A percentile compares a stretch with the other conserved stretches of the same genome.
Evolutionary conservation across 2,113 vertebrate species (phyloP).

Genomic region (Ophiodon elongatus): DNA sequence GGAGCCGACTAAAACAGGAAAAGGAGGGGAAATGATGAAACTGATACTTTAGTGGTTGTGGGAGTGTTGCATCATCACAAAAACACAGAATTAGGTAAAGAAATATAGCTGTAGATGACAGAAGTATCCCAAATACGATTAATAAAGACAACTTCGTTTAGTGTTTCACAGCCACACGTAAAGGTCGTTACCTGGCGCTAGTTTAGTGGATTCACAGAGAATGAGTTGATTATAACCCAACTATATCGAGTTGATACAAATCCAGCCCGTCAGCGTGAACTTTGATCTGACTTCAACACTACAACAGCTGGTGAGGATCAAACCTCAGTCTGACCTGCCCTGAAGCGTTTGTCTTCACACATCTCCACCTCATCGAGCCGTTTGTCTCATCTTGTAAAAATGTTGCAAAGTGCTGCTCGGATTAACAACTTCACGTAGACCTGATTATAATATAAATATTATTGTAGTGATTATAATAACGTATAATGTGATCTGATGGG

Average conservation of each 20-base stretch:
- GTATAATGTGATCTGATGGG: neutral
- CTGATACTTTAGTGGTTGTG: neutral
- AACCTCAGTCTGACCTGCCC: neutral
- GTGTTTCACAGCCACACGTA: no score
- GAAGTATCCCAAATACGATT: neutral
- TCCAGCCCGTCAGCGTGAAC: neutral
- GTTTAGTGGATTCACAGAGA: neutral
- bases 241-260: neutral
- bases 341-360: neutral
- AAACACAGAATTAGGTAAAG: neutral
- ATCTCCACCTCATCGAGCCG: neutral
- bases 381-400: conserved; percentile 2
- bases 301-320: neutral
- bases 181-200: no score
- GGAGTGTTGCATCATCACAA: conserved; percentile 10
- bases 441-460: no score
- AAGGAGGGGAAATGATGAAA: neutral
- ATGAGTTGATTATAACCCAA: neutral
- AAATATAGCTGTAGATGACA: neutral
- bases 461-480: no score
- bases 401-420: neutral
- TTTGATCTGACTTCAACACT: neutral
- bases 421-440: no score
- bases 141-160: no score
- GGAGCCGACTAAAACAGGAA: neutral